Evolutionary conservation across 1,140 invertebrate genomes (phyloP), one percentile per base, ranked within the genome.

Genomic region (Calephelis nemesis): DNA sequence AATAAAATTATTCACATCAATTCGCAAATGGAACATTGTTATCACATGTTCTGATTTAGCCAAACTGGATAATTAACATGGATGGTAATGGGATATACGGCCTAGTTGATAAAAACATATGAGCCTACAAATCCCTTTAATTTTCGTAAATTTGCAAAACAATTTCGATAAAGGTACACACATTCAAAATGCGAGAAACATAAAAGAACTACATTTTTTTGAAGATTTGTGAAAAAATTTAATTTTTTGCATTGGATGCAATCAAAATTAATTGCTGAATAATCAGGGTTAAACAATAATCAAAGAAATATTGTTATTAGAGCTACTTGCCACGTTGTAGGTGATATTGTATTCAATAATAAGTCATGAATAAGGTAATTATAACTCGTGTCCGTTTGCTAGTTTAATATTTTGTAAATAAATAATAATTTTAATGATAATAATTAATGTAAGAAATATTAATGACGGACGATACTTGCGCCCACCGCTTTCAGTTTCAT

Each of bases 371-470:
- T 45, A 45, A 45, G 42, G 6, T 45, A 9, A 45, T 45, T 45
- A 45, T 45, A 9, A 9, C 6, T 8, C 8, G 30, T 30, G 52
- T 54, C 52, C 19, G 13, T 15, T 45, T 54, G 13, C 4, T 63
- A 45, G 40, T 10, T 45, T 45, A 63, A 11, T 45, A 12, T 63
- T 47, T 12, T 65, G 65, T 66, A 66, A 58, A 66, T 66, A 66
- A 66, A 66, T 66, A 66, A 66, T 66, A 58, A 19, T 58, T 50
- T 30, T 54, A 65, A 48, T 65, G 30, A 30, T 30, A 30, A 30
- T 30, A 30, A 30, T 30, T 30, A 30, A 39, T 39, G 15, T 42
- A 48, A 15, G 30, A 15, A 15, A 11, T 63, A 63, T 10, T 15
- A 58, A 9, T 19, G 13, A 66, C 65, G 65, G 65, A 66, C 65